Evolutionary conservation across 1,140 invertebrate genomes (phyloP), one percentile per base, ranked within the genome.

Genomic region (Proales similis): DNA sequence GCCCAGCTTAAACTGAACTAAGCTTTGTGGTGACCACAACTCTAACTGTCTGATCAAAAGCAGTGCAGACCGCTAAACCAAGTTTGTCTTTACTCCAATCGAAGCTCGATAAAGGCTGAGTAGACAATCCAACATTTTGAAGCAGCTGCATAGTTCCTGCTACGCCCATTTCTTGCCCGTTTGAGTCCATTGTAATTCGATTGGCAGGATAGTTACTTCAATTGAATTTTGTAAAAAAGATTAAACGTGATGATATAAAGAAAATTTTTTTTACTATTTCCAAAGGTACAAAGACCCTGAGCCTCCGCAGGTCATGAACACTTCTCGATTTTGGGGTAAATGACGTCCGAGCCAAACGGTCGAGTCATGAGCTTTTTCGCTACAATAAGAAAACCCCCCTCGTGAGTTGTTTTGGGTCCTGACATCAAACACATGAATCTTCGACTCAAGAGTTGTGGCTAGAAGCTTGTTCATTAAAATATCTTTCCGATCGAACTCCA

Each of bases 381-480:
- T 76, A 0, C 86, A 65, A 66, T 79, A 82, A 11, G 87, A 81
- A 78, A 89, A 93, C 14, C 90, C 90, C 75, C 88, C 89, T 63
- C 82, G 83, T 0, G 84, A 26, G 24, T 47, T 82, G 77, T 93
- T 87, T 67, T 88, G 85, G 4, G 87, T 90, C 67, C 86, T 82
- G 64, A 91, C 79, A 73, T 95, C 90, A 72, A 85, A 94, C 0
- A 92, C 81, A 72, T 87, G 84, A 66, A 94, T 84, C 67, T 89
- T 91, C 0, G 87, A 86, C 73, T 95, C 90, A n/a, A 96, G 74
- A 0, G 89, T 90, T 4, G 90, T 90, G 0, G 84, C 88, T 1
- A 89, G 84, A 48, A 96, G 71, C 78, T 96, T 96, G 70, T 96
- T 95, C 88, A 94, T 94, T 63, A 81, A 78, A 67, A 94, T 94